phyloP scores from a whole-genome alignment of 2,797 vertebrate species.

The Enteromius trimaculatus region DNA sequence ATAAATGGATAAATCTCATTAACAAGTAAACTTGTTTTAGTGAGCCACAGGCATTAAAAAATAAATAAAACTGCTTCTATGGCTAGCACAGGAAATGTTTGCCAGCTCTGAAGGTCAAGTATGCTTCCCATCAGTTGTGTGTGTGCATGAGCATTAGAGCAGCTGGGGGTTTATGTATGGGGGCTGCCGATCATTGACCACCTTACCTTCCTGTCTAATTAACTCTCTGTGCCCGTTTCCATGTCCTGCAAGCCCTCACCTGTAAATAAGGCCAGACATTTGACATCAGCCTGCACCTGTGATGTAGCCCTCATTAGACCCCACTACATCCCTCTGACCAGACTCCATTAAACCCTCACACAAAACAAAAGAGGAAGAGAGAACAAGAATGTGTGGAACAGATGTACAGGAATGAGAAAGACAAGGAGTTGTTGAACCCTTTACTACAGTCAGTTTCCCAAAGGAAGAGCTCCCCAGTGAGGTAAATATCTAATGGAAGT shows the following conservation, averaged over 20 bases:
- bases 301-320: slow-evolving; percentile 75
- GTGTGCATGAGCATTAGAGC: slow-evolving; percentile 60
- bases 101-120: slow-evolving; percentile 78
- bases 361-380: slow-evolving; percentile 44
- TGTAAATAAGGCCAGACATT: slow-evolving; percentile 76
- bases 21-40: background rate
- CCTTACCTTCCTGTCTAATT: slow-evolving; percentile 75
- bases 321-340: slow-evolving; percentile 68
- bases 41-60: background rate
- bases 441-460: slow-evolving; percentile 43
- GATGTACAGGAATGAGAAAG: slow-evolving; percentile 55
- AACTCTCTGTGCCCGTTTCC: slow-evolving; percentile 70
- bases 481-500: background rate
- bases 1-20: background rate
- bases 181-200: slow-evolving; percentile 76
- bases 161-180: slow-evolving; percentile 67
- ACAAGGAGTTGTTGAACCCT: slow-evolving; percentile 42
- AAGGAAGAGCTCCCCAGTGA: slow-evolving; percentile 24
- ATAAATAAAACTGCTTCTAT: slow-evolving; percentile 52
- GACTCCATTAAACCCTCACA: slow-evolving; percentile 67
- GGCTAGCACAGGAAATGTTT: slow-evolving; percentile 71
- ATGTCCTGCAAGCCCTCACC: slow-evolving; percentile 71
- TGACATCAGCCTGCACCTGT: slow-evolving; percentile 61
- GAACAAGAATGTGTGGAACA: slow-evolving; percentile 63
- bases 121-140: slow-evolving; percentile 71